These are phyloP conservation scores for Emydura subglobosa DNA, from an alignment of 2,113 vertebrate species.

Conservation along the genomic window DNA sequence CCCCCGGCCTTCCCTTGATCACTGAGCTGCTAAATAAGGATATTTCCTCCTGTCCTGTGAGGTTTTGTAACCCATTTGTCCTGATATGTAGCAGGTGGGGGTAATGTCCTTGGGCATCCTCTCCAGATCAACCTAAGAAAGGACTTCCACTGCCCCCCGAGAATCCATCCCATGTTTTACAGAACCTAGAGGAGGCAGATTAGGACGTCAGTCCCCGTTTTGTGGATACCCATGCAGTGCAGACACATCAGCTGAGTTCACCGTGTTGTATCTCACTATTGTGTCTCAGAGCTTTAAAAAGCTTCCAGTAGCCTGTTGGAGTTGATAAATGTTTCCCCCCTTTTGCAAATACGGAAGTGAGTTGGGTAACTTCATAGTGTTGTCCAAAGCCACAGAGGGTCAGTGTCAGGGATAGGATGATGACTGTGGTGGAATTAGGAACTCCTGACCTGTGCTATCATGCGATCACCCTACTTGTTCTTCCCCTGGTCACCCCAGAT, in stretches of 20 bases:
- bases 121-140: background rate
- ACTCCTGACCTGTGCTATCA: constrained; percentile 14
- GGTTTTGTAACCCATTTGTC: background rate
- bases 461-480: background rate
- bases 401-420: constrained; percentile 17
- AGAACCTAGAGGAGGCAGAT: background rate
- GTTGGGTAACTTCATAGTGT: background rate
- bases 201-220: background rate
- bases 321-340: background rate
- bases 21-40: background rate
- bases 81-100: background rate
- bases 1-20: background rate
- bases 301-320: background rate
- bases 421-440: background rate
- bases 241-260: background rate
- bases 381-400: background rate
- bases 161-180: background rate
- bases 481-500: background rate
- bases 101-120: background rate
- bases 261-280: background rate
- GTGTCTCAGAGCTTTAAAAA: background rate
- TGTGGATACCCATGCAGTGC: background rate
- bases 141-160: rapidly evolving
- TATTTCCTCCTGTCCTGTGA: background rate
- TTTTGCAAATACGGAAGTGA: constrained; percentile 25